A percentile compares a stretch with the other conserved stretches of the same genome.
These are phyloP conservation scores for Hydrolagus affinis DNA, from an alignment of 2,113 vertebrate species.

Conservation along the genomic window DNA sequence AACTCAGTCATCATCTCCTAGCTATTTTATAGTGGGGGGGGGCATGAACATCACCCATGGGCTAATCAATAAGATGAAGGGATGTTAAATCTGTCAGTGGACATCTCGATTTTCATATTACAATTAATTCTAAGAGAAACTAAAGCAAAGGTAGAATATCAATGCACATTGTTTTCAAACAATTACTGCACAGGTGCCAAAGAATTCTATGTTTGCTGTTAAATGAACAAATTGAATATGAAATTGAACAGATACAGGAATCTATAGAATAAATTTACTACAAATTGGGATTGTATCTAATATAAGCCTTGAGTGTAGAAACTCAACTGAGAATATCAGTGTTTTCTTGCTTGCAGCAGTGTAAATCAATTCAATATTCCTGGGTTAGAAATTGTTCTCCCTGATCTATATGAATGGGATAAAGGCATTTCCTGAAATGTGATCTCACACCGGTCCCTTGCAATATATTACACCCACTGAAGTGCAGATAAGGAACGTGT, in stretches of 20 bases:
- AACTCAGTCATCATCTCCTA: background rate
- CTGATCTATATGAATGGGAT: background rate
- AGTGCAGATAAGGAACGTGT: conserved; percentile 6
- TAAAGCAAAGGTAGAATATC: background rate
- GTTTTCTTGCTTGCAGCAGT: background rate
- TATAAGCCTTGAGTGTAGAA: no score
- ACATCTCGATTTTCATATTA: background rate
- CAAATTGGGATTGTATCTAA: no score
- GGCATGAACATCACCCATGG: background rate
- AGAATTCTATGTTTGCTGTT: background rate
- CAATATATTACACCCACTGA: background rate
- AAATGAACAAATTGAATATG: background rate
- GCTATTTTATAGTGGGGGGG: background rate
- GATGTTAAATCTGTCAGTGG: background rate
- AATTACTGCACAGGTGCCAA: background rate
- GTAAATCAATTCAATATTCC: background rate
- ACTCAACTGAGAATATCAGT: background rate
- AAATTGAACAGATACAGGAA: background rate
- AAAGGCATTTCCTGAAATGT: background rate
- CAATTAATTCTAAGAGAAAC: background rate
- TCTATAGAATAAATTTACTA: background rate
- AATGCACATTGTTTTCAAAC: background rate
- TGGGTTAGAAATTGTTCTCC: background rate
- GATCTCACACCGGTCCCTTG: background rate
- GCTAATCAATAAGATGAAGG: conserved; percentile 18